These are phyloP conservation scores for Cricetomys ansorgei DNA, from an alignment of 2,113 vertebrate species.

Conservation along the genomic window DNA sequence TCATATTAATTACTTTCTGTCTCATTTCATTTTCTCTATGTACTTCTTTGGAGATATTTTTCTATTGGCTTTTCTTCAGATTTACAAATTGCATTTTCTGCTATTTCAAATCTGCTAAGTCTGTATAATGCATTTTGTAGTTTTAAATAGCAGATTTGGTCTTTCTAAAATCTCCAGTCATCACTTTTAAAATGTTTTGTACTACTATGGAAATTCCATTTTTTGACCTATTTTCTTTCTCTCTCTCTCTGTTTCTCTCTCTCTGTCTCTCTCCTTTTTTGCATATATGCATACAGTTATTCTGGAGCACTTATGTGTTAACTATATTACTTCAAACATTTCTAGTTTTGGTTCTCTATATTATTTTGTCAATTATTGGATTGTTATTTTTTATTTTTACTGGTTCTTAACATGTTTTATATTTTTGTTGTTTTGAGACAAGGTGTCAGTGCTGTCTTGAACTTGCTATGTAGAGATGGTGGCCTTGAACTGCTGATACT, in stretches of 20 bases:
- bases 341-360: background rate
- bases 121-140: background rate
- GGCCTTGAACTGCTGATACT: background rate
- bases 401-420: conserved; percentile 1
- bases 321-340: background rate
- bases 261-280: background rate
- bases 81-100: background rate
- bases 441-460: background rate
- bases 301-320: background rate
- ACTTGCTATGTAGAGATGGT: background rate
- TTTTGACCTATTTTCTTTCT: background rate
- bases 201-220: background rate
- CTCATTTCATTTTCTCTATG: background rate
- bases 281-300: background rate
- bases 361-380: background rate
- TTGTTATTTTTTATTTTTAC: background rate
- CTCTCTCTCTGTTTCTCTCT: too few relatives aligned
- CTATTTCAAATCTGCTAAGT: background rate
- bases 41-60: background rate
- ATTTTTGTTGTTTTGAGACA: background rate
- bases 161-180: background rate
- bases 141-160: background rate
- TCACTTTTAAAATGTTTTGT: background rate
- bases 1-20: background rate
- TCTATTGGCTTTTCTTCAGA: background rate